Percentiles rank a stretch among this genome's conserved stretches.
These are phyloP conservation scores for Epirrita christyi DNA, from an alignment of 2,888 invertebrate species.

Conservation along the genomic window DNA sequence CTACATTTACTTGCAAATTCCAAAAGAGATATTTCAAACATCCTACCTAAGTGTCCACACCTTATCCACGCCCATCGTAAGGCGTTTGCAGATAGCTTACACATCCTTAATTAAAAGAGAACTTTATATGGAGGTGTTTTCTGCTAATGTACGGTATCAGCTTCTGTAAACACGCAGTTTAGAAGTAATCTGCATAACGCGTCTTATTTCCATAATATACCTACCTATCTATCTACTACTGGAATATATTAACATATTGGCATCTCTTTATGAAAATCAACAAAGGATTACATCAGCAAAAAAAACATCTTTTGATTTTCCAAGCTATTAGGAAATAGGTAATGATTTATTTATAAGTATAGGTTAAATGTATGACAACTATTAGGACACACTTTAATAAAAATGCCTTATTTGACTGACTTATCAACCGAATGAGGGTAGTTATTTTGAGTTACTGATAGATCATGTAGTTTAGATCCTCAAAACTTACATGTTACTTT, in stretches of 20 bases:
- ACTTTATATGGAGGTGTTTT: slow-evolving; percentile 29
- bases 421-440: no score
- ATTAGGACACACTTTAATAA: no score
- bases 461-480: no score
- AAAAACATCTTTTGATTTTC: slow-evolving; percentile 25
- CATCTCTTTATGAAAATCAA: slow-evolving; percentile 12
- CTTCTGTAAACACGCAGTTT: slow-evolving; percentile 19
- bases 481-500: no score
- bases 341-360: slow-evolving; percentile 3
- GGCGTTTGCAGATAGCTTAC: slow-evolving; percentile 25
- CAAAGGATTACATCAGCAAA: slow-evolving; percentile 13
- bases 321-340: slow-evolving; percentile 4
- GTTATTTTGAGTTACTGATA: no score
- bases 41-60: slow-evolving; percentile 24
- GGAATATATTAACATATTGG: slow-evolving; percentile 2
- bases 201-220: slow-evolving; percentile 25
- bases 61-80: slow-evolving; percentile 13
- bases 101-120: slow-evolving; percentile 40
- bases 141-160: slow-evolving; percentile 30
- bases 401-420: no score
- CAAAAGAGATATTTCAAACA: slow-evolving; percentile 10
- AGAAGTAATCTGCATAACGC: slow-evolving; percentile 20
- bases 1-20: slow-evolving; percentile 42
- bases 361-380: no score
- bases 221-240: slow-evolving; percentile 2